Conservation (phyloP, 2,888 invertebrate species). For the Drosophila seclusa region DNA sequence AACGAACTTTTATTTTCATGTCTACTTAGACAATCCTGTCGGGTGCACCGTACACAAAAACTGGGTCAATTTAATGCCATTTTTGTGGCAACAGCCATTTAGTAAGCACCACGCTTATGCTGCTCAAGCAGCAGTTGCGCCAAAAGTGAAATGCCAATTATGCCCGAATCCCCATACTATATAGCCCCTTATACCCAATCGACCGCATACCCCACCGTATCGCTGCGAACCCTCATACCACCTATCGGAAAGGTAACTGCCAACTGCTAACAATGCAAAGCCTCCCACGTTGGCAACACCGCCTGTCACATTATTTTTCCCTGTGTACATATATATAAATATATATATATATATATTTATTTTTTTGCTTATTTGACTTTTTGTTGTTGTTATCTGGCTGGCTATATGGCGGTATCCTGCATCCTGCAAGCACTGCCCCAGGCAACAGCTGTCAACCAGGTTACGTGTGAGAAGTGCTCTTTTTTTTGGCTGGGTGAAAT, state of each 20-base stretch:
- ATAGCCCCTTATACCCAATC: slow-evolving; percentile 1
- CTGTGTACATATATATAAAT: slow-evolving; percentile 4
- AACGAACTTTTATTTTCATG: neutral
- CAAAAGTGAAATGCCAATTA: slow-evolving; percentile 79
- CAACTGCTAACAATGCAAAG: slow-evolving; percentile 74
- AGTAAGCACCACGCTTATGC: slow-evolving; percentile 51
- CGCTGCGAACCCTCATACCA: slow-evolving; percentile 15
- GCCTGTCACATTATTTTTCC: slow-evolving; percentile 56
- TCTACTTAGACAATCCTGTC: slow-evolving; percentile 22
- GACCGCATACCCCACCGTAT: neutral
- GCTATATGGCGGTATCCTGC: slow-evolving; percentile 34
- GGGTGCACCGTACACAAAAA: slow-evolving; percentile 45
- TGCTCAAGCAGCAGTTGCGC: slow-evolving; percentile 59
- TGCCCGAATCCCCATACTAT: slow-evolving; percentile 44
- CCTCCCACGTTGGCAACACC: slow-evolving; percentile 61
- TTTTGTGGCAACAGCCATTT: slow-evolving; percentile 59
- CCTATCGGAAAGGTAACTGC: slow-evolving; percentile 65
- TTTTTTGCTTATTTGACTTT: slow-evolving; percentile 65
- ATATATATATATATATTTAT: slow-evolving; percentile 15
- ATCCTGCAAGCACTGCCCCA: slow-evolving; percentile 32
- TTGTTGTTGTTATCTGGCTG: slow-evolving; percentile 63
- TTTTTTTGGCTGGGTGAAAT: neutral
- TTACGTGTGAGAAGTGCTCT: slow-evolving; percentile 59
- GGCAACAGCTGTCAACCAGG: slow-evolving; percentile 78
- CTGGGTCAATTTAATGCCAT: slow-evolving; percentile 74